A percentile compares a stretch with the other conserved stretches of the same genome.
phyloP scores from a whole-genome alignment of 2,113 vertebrate species.

The Hiodon tergisus region DNA sequence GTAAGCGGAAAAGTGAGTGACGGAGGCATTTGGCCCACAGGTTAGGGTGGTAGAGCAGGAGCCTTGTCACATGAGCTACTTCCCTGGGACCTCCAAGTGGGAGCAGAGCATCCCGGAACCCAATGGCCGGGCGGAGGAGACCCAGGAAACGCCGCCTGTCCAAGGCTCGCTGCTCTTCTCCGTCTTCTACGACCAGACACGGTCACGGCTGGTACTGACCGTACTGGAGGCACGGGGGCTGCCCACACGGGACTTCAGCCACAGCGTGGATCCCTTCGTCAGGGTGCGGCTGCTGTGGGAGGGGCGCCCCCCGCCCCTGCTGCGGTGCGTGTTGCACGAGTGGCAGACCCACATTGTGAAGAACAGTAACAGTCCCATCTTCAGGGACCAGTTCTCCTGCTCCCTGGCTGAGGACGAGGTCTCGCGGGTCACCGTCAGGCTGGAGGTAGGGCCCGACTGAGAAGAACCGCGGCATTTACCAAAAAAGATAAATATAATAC shows the following conservation, averaged over 20 bases:
- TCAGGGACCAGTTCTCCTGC: conserved; percentile 61
- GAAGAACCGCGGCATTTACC: too few species aligned
- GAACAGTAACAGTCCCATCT: conserved; percentile 52
- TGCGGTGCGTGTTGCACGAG: conserved; percentile 50
- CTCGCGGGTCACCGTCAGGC: conserved; percentile 49
- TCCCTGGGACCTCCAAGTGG: conserved; percentile 18
- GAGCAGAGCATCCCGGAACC: conserved; percentile 19
- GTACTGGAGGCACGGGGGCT: conserved; percentile 54
- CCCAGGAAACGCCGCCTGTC: conserved; percentile 30
- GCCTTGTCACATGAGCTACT: conserved; percentile 34
- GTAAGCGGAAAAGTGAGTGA: not conserved
- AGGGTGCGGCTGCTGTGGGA: conserved; percentile 49
- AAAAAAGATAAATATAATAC: too few species aligned
- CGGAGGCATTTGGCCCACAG: conserved; percentile 28
- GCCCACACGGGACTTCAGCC: conserved; percentile 19
- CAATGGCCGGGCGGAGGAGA: conserved; percentile 8
- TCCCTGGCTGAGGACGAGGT: conserved; percentile 43
- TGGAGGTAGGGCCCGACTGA: conserved; percentile 49
- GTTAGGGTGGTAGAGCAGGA: conserved; percentile 34
- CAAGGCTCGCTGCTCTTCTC: conserved; percentile 54
- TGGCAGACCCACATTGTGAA: conserved; percentile 57
- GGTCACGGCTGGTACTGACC: conserved; percentile 50
- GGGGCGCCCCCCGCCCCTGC: conserved; percentile 15
- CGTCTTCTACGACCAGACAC: conserved; percentile 49
- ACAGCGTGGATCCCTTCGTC: conserved; percentile 42